Conservation (phyloP, 2,888 invertebrate species). For the Amiota minor region DNA sequence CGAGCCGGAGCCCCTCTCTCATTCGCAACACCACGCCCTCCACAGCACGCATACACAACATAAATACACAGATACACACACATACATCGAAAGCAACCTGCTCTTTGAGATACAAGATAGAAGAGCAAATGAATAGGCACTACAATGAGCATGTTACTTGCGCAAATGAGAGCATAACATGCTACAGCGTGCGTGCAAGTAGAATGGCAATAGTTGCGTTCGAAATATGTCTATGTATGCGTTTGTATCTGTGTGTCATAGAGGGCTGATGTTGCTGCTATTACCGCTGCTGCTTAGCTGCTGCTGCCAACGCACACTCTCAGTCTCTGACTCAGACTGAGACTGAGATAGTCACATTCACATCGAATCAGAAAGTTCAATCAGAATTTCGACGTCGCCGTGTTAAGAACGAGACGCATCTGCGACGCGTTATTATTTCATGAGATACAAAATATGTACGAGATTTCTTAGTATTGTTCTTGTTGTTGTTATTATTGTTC, state of each 20-base stretch:
- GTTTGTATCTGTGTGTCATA: not conserved
- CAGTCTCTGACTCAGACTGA: no score
- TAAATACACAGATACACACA: slow-evolving; percentile 14
- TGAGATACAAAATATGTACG: no score
- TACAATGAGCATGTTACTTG: not conserved
- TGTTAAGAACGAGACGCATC: no score
- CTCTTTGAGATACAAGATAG: slow-evolving; percentile 43
- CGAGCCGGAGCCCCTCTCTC: not conserved
- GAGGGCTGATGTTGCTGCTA: no score
- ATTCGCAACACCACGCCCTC: slow-evolving; percentile 58
- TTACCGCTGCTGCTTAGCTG: not conserved
- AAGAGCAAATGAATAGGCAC: slow-evolving; percentile 32
- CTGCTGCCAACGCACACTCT: slow-evolving; percentile 4
- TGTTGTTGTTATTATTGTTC: no score
- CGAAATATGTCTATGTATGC: not conserved
- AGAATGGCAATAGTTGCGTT: slow-evolving; percentile 11
- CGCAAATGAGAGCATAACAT: slow-evolving; percentile 4
- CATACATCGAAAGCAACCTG: slow-evolving; percentile 14
- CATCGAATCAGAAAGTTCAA: no score
- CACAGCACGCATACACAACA: slow-evolving; percentile 39
- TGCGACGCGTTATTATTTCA: no score
- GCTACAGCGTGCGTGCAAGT: slow-evolving; percentile 9
- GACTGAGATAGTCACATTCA: no score
- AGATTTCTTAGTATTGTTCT: no score
- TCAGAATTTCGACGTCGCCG: no score